Conservation (phyloP, 1,140 invertebrate species). For the Nilaparvata lugens region DNA sequence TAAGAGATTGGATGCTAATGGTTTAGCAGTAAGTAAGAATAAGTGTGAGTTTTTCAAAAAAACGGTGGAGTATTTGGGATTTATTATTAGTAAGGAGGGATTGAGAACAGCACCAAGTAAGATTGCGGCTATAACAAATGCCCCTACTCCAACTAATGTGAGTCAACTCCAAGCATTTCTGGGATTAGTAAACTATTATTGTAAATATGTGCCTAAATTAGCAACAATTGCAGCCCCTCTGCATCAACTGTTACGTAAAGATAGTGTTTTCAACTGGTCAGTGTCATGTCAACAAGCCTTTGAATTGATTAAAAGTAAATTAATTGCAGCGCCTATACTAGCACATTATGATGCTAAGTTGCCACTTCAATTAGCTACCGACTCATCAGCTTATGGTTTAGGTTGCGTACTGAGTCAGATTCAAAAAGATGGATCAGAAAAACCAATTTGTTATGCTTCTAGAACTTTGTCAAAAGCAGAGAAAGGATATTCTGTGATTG, state of each 20-base stretch:
- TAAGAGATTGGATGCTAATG: conserved; percentile 12
- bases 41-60: conserved; percentile 25
- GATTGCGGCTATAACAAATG: conserved; percentile 25
- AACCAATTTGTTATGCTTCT: too few relatives aligned
- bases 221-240: conserved; percentile 27
- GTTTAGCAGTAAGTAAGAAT: conserved; percentile 15
- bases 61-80: conserved; percentile 29
- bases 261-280: conserved; percentile 22
- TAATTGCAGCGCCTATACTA: background rate
- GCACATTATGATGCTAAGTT: too few relatives aligned
- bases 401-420: too few relatives aligned
- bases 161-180: conserved; percentile 28
- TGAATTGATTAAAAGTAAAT: conserved; percentile 1
- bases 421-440: too few relatives aligned
- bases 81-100: conserved; percentile 27
- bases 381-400: too few relatives aligned
- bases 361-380: too few relatives aligned
- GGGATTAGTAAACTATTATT: conserved; percentile 31
- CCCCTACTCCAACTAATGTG: conserved; percentile 25
- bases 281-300: conserved; percentile 8
- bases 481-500: too few relatives aligned
- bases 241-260: conserved; percentile 27
- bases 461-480: too few relatives aligned
- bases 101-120: conserved; percentile 27
- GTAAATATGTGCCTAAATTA: conserved; percentile 27